A percentile compares a stretch with the other conserved stretches of the same genome.
These are phyloP conservation scores for Cephonodes hylas DNA, from an alignment of 2,888 invertebrate genomes.

Conservation along the genomic window DNA sequence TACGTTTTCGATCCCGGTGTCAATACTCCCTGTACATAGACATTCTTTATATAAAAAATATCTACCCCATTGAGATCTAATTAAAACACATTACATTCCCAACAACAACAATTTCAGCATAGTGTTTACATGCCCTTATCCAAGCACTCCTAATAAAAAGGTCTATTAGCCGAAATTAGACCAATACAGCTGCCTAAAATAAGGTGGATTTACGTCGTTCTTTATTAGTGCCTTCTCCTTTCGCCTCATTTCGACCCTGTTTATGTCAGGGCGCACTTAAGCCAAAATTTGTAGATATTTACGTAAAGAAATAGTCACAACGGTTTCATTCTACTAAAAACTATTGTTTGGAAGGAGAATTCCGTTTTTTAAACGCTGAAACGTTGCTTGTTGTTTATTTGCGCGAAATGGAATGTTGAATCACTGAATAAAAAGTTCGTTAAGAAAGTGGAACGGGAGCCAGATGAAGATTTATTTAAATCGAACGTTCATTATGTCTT, in stretches of 20 bases:
- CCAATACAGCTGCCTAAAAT: neutral
- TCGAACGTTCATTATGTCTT: neutral
- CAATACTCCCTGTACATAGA: no score
- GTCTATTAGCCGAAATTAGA: slow-evolving; percentile 1
- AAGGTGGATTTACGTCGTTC: slow-evolving; percentile 7
- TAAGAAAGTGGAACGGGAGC: neutral
- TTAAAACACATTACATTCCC: neutral
- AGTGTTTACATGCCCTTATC: neutral
- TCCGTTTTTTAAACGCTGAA: neutral
- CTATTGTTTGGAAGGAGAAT: neutral
- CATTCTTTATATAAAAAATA: neutral
- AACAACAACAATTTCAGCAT: neutral
- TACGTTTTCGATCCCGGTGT: no score
- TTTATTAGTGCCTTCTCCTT: slow-evolving; percentile 5
- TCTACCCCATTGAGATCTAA: neutral
- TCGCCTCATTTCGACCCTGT: slow-evolving; percentile 6
- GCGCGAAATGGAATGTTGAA: neutral
- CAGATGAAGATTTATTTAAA: slow-evolving; percentile 6
- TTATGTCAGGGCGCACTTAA: neutral
- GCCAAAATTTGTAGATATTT: slow-evolving; percentile 3
- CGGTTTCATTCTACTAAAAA: neutral
- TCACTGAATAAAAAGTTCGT: neutral
- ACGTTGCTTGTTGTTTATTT: neutral
- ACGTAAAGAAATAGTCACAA: neutral
- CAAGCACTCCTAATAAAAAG: neutral